Evolutionary conservation across 2,888 invertebrate species (phyloP).

Genomic region (Oasisia sp.): DNA sequence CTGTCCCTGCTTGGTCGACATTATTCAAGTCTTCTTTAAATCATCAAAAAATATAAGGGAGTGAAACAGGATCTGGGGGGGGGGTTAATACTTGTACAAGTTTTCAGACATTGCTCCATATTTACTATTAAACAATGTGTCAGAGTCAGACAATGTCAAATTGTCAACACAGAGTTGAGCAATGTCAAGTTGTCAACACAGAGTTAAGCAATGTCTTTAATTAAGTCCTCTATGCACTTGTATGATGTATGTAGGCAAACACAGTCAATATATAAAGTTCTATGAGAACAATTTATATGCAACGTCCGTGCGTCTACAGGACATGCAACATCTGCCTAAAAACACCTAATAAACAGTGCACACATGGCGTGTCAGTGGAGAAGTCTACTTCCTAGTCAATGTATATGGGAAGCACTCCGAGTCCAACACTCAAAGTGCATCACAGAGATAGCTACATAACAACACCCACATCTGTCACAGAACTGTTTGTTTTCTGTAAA

Average conservation of each 20-base stretch:
- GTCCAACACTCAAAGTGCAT: not conserved
- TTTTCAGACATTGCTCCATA: not conserved
- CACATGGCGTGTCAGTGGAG: not conserved
- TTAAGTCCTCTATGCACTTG: not conserved
- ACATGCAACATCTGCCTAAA: not conserved
- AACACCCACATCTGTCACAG: not conserved
- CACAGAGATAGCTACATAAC: not conserved
- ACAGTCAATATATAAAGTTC: not conserved
- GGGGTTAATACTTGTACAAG: too few species aligned
- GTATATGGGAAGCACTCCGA: not conserved
- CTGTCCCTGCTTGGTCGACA: too few species aligned
- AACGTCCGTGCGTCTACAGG: not conserved
- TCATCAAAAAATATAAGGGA: too few species aligned
- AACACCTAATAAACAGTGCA: not conserved
- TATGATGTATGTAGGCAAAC: not conserved
- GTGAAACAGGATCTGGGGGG: too few species aligned
- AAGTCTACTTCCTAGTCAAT: not conserved
- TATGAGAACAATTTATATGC: not conserved
- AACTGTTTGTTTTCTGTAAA: not conserved
- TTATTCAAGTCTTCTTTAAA: too few species aligned
- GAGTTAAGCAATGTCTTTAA: not conserved
- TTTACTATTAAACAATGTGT: not conserved
- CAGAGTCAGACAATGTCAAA: too few species aligned
- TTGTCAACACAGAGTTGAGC: too few species aligned
- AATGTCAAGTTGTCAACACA: too few species aligned